Conservation (phyloP, 1,140 invertebrate species). For the Planococcus citri region DNA sequence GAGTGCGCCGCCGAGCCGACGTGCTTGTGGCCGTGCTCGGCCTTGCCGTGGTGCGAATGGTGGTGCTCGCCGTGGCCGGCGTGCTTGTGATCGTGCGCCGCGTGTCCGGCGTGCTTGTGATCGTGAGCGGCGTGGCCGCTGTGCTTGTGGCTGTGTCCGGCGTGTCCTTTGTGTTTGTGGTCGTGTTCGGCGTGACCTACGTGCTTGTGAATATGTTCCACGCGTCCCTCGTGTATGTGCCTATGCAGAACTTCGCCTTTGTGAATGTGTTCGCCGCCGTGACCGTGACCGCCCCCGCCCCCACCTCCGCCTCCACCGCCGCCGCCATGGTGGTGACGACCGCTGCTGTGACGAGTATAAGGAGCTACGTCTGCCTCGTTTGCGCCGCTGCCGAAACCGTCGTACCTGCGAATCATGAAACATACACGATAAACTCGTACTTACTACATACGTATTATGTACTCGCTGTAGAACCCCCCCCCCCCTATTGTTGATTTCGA, state of each 20-base stretch:
- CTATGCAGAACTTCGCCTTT: constrained; percentile 26
- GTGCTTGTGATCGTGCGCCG: constrained; percentile 24
- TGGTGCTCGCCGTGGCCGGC: constrained; percentile 24
- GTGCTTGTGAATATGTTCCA: constrained; percentile 27
- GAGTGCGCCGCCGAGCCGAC: constrained; percentile 25
- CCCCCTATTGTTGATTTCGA: no score
- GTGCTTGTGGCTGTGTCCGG: constrained; percentile 25
- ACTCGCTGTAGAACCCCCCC: no score
- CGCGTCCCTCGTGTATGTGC: constrained; percentile 26
- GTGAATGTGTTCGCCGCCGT: constrained; percentile 25
- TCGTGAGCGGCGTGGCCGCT: constrained; percentile 22
- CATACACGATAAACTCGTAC: no score
- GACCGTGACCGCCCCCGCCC: constrained; percentile 21
- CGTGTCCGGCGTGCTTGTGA: constrained; percentile 25
- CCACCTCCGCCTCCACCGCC: constrained; percentile 17
- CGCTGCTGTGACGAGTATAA: constrained; percentile 18
- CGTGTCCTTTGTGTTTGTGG: constrained; percentile 25
- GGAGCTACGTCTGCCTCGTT: not conserved
- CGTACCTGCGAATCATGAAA: no score
- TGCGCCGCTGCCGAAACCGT: not conserved
- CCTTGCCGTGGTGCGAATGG: constrained; percentile 25
- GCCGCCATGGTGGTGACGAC: constrained; percentile 16
- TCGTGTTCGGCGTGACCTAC: constrained; percentile 24
- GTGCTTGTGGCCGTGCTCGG: constrained; percentile 25
- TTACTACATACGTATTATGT: no score